These are phyloP conservation scores for Drosophila antonietae DNA, from an alignment of 2,888 invertebrate genomes.

Conservation along the genomic window DNA sequence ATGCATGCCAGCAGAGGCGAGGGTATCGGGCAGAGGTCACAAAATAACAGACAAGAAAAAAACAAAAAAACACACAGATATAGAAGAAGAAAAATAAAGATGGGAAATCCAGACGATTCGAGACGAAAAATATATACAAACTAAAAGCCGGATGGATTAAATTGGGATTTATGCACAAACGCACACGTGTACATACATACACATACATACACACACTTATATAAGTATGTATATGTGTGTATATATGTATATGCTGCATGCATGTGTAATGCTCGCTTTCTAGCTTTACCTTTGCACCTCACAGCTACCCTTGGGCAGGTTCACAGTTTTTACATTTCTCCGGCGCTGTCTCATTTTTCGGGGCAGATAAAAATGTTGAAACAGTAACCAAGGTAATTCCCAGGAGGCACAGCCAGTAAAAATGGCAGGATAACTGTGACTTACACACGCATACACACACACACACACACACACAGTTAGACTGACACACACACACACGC, in stretches of 20 bases:
- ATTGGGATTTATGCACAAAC: slow-evolving; percentile 73
- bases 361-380: slow-evolving; percentile 72
- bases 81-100: background rate
- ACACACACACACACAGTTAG: background rate
- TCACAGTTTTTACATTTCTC: slow-evolving; percentile 32
- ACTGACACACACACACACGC: background rate
- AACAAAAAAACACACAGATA: background rate
- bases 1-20: slow-evolving; percentile 21
- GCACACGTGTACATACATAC: slow-evolving; percentile 53
- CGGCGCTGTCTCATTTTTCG: slow-evolving; percentile 45
- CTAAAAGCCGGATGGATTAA: slow-evolving; percentile 74
- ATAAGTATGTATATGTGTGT: background rate
- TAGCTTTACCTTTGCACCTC: slow-evolving; percentile 16
- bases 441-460: slow-evolving; percentile 21
- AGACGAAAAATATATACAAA: slow-evolving; percentile 61
- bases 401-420: slow-evolving; percentile 54
- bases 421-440: slow-evolving; percentile 56
- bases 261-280: slow-evolving; percentile 18
- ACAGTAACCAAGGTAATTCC: slow-evolving; percentile 73
- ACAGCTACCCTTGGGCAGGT: slow-evolving; percentile 13
- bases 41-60: slow-evolving; percentile 4
- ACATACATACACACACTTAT: background rate
- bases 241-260: background rate
- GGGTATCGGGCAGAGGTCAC: slow-evolving; percentile 5
- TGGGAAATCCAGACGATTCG: slow-evolving; percentile 25